phyloP scores from a whole-genome alignment of 2,888 invertebrate genomes.

The Agonopterix alstromeriana region DNA sequence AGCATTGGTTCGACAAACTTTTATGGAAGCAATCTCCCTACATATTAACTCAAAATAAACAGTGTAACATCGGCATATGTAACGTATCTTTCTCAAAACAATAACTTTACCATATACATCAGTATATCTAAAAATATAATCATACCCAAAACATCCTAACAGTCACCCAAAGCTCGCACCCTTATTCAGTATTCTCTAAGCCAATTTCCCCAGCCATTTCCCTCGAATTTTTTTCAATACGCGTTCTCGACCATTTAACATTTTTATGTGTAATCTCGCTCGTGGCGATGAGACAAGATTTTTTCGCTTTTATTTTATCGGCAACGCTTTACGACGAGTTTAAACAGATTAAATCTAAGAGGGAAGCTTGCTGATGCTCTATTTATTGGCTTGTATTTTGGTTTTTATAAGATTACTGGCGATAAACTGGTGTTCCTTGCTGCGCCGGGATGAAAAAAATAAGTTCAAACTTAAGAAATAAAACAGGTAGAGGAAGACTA shows the following conservation, averaged over 20 bases:
- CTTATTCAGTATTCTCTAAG: neutral
- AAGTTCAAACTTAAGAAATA: neutral
- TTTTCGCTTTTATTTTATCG: conserved; percentile 70
- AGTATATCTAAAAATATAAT: too few species aligned
- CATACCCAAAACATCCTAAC: too few species aligned
- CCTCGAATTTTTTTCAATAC: conserved; percentile 70
- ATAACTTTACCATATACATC: too few species aligned
- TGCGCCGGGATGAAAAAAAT: too few species aligned
- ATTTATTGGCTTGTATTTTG: conserved; percentile 54
- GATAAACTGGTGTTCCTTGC: too few species aligned
- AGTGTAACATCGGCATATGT: too few species aligned
- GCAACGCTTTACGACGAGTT: conserved; percentile 62
- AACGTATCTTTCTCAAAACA: too few species aligned
- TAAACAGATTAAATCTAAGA: conserved; percentile 72
- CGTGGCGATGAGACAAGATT: conserved; percentile 67
- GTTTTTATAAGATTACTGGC: conserved; percentile 28
- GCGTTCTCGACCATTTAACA: conserved; percentile 74
- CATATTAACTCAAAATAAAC: too few species aligned
- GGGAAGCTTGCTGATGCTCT: conserved; percentile 41
- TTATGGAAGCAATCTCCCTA: too few species aligned
- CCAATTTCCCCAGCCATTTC: conserved; percentile 31
- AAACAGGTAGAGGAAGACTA: too few species aligned
- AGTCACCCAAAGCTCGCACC: neutral
- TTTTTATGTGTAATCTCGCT: conserved; percentile 75
- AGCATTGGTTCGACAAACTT: too few species aligned